phyloP scores from a whole-genome alignment of 2,113 vertebrate genomes.

The Xenopus borealis region DNA sequence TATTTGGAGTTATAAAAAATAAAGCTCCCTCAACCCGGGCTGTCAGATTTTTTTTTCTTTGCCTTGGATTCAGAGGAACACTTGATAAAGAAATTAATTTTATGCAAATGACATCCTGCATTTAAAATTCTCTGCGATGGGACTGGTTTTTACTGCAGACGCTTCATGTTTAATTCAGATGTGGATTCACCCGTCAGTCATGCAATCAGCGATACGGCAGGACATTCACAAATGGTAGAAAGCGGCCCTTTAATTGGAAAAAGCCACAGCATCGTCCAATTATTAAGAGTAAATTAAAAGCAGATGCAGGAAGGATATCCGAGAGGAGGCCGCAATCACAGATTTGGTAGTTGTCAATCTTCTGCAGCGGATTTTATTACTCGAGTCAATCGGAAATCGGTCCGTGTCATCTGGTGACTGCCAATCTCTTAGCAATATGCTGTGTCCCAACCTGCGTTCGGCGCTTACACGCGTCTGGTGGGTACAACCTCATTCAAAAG shows the following conservation, averaged over 20 bases:
- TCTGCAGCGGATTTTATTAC: conserved; percentile 88
- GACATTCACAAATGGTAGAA: conserved; percentile 99
- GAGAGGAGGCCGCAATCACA: conserved; percentile 97
- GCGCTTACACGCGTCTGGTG: too few species aligned
- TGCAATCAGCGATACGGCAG: conserved; percentile 96
- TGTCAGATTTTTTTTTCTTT: conserved; percentile 99
- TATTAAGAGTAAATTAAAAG: conserved; percentile 99
- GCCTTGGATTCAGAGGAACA: conserved; percentile 98
- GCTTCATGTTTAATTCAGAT: conserved; percentile 99
- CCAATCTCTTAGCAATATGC: conserved; percentile 86
- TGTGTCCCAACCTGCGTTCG: too few species aligned
- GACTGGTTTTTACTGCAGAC: conserved; percentile 84
- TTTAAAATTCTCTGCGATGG: conserved; percentile 98
- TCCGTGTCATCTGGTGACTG: conserved; percentile 76
- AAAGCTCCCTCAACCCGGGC: conserved; percentile 96
- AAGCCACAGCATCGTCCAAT: conserved; percentile 99
- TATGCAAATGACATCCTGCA: conserved; percentile 99
- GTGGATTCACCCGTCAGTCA: conserved; percentile 99
- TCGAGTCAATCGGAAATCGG: conserved; percentile 73
- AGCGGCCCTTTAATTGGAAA: conserved; percentile 98
- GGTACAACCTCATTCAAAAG: too few species aligned
- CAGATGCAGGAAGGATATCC: conserved; percentile 97
- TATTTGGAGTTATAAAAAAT: conserved; percentile 99
- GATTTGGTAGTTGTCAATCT: conserved; percentile 91
- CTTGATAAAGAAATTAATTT: conserved; percentile 99